Percentiles rank a stretch among this genome's conserved stretches.
These are phyloP conservation scores for Oriolus oriolus DNA, from an alignment of 2,113 vertebrate genomes.

Conservation along the genomic window DNA sequence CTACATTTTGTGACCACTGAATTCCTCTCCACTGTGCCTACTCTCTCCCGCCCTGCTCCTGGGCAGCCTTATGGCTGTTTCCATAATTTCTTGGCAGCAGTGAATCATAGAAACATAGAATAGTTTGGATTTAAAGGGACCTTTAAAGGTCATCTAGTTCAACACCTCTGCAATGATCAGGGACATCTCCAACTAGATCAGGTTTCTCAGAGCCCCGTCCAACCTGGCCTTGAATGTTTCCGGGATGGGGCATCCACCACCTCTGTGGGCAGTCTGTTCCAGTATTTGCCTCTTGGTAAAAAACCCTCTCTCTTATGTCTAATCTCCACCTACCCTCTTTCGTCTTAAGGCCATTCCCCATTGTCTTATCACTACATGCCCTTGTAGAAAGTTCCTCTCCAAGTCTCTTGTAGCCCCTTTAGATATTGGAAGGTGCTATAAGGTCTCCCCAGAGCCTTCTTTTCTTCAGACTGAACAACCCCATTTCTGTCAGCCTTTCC, in stretches of 20 bases:
- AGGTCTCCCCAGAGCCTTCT: background rate
- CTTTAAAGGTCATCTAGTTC: background rate
- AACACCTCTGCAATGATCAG: background rate
- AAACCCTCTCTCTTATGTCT: background rate
- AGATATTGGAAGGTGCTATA: background rate
- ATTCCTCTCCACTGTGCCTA: background rate
- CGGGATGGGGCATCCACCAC: background rate
- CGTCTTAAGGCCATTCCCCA: background rate
- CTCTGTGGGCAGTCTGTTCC: background rate
- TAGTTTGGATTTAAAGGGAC: background rate
- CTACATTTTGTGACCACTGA: background rate
- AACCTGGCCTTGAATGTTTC: background rate
- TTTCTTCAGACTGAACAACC: background rate
- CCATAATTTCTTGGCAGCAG: background rate
- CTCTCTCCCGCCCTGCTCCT: accelerated
- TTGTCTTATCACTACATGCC: background rate
- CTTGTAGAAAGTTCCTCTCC: background rate
- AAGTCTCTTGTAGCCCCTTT: background rate
- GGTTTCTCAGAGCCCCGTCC: background rate
- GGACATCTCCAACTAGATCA: background rate
- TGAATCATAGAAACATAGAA: background rate
- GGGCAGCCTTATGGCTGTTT: background rate
- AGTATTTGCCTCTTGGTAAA: background rate
- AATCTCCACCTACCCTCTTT: background rate
- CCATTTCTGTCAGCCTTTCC: background rate